These are phyloP conservation scores for Pseudochirops cupreus DNA, from an alignment of 2,797 vertebrate genomes.

Conservation along the genomic window DNA sequence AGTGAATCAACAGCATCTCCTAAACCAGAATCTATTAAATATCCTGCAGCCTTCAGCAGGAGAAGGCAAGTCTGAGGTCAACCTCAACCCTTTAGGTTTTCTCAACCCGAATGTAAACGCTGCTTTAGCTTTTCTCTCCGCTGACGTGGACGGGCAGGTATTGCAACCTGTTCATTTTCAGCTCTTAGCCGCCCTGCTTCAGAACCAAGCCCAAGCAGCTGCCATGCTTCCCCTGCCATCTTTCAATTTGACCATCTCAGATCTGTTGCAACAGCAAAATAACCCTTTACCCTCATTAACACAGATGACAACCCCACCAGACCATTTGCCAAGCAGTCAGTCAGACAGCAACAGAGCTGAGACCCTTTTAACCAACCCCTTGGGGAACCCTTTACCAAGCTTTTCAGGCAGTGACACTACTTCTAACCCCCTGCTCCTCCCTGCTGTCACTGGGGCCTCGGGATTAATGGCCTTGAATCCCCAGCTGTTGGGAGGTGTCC, in stretches of 20 bases:
- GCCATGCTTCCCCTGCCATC: constrained; percentile 87
- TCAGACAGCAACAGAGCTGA: constrained; percentile 85
- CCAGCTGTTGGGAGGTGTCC: constrained; percentile 91
- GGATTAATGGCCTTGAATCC: constrained; percentile 89
- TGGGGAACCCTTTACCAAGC: constrained; percentile 82
- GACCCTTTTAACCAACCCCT: constrained; percentile 85
- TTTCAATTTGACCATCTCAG: constrained; percentile 88
- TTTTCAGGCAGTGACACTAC: constrained; percentile 86
- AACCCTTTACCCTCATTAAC: constrained; percentile 84
- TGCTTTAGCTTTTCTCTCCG: constrained; percentile 87
- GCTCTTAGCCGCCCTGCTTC: constrained; percentile 88
- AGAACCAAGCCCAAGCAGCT: constrained; percentile 88
- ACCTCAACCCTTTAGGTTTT: constrained; percentile 88
- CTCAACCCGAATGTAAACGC: constrained; percentile 88
- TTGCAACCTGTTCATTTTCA: constrained; percentile 89
- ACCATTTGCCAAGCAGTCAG: constrained; percentile 86
- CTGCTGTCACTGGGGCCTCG: constrained; percentile 85
- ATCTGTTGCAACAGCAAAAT: constrained; percentile 85
- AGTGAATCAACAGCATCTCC: constrained; percentile 91
- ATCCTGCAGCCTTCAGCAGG: constrained; percentile 89
- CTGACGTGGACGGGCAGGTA: constrained; percentile 88
- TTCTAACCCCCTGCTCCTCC: constrained; percentile 87
- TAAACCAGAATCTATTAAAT: constrained; percentile 91
- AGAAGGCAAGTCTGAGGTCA: constrained; percentile 91
- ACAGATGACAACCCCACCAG: constrained; percentile 84